Conservation (phyloP, 2,888 invertebrate species). For the Tortrix viridana region DNA sequence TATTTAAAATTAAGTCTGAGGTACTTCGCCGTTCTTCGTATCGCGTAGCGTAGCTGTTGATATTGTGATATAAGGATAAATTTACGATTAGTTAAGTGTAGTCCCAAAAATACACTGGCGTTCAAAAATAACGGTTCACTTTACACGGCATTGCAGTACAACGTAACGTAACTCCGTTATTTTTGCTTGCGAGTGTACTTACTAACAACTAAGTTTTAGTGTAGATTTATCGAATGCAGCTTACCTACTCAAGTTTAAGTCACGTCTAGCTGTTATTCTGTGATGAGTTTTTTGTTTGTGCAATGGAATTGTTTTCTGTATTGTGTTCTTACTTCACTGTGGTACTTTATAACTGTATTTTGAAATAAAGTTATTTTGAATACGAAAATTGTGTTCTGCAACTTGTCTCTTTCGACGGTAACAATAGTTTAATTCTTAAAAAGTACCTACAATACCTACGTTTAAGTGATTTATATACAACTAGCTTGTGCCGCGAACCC, state of each 20-base stretch:
- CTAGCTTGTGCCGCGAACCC: too few relatives aligned
- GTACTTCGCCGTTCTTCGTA: slow-evolving; percentile 48
- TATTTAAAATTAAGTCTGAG: slow-evolving; percentile 41
- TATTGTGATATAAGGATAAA: slow-evolving; percentile 80
- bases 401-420: too few relatives aligned
- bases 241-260: slow-evolving; percentile 56
- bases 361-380: slow-evolving; percentile 78
- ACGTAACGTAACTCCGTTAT: too few relatives aligned
- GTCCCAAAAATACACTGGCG: slow-evolving; percentile 49
- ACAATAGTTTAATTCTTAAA: too few relatives aligned
- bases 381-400: slow-evolving; percentile 42
- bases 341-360: slow-evolving; percentile 62
- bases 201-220: slow-evolving; percentile 55
- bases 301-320: slow-evolving; percentile 71
- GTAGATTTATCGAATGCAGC: slow-evolving; percentile 45
- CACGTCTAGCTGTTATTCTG: slow-evolving; percentile 67
- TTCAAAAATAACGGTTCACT: too few relatives aligned
- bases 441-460: too few relatives aligned
- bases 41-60: slow-evolving; percentile 69
- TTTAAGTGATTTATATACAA: too few relatives aligned
- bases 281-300: slow-evolving; percentile 69
- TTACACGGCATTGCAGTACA: too few relatives aligned
- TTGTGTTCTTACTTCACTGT: slow-evolving; percentile 63
- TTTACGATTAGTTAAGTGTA: slow-evolving; percentile 55
- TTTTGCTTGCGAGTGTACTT: slow-evolving; percentile 4